A percentile compares a stretch with the other conserved stretches of the same genome.
Conservation (phyloP, 2,888 invertebrate genomes). For the Euzophera pinguis region DNA sequence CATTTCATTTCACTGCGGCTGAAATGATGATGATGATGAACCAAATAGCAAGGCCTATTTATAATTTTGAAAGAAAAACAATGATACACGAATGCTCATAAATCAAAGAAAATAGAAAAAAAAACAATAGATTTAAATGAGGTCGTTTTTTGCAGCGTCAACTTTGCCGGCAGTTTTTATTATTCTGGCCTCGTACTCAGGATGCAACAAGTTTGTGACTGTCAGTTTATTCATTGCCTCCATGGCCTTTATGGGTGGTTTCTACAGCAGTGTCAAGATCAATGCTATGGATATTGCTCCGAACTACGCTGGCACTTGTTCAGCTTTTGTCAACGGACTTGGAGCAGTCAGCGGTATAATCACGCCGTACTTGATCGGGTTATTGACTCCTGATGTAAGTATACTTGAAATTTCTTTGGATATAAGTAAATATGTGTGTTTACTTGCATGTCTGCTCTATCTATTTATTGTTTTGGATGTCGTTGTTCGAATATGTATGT, state of each 20-base stretch:
- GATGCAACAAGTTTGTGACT: slow-evolving; percentile 70
- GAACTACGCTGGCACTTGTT: slow-evolving; percentile 82
- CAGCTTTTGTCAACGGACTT: slow-evolving; percentile 82
- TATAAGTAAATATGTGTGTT: too few species aligned
- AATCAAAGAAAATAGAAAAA: background rate
- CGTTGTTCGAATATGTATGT: too few species aligned
- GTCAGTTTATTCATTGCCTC: slow-evolving; percentile 80
- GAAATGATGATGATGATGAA: too few species aligned
- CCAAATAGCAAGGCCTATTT: background rate
- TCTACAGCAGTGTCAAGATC: slow-evolving; percentile 84
- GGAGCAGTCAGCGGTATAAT: slow-evolving; percentile 82
- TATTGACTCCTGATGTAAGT: slow-evolving; percentile 81
- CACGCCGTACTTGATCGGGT: slow-evolving; percentile 80
- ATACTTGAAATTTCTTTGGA: slow-evolving; percentile 1
- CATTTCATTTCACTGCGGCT: too few species aligned
- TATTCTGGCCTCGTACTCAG: slow-evolving; percentile 81
- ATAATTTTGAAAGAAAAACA: background rate
- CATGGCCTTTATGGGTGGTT: slow-evolving; percentile 85
- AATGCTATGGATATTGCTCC: slow-evolving; percentile 83
- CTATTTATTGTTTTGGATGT: too few species aligned
- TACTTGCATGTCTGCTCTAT: too few species aligned
- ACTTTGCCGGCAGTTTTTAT: slow-evolving; percentile 82
- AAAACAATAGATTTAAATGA: background rate
- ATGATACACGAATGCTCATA: too few species aligned
- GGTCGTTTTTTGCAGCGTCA: slow-evolving; percentile 67